Percentiles rank a stretch among this genome's conserved stretches.
phyloP scores from a whole-genome alignment of 2,113 vertebrate genomes.

The Patagioenas fasciata region DNA sequence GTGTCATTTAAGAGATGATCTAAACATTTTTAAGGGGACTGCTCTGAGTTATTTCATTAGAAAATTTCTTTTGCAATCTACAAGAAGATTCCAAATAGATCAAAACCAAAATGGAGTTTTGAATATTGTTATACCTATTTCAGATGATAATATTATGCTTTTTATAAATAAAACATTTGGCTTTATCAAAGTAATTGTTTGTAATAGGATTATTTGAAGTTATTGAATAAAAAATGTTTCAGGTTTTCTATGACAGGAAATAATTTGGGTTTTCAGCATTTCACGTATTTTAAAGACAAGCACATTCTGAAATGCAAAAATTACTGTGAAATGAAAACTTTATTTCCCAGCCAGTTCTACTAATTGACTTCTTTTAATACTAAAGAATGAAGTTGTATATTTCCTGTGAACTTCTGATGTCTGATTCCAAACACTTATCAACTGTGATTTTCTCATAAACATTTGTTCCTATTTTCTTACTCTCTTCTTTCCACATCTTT shows the following conservation, averaged over 20 bases:
- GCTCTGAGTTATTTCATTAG: background rate
- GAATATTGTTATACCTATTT: background rate
- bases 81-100: background rate
- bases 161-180: conserved; percentile 53
- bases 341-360: background rate
- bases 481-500: background rate
- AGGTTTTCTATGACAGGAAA: background rate
- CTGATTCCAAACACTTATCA: background rate
- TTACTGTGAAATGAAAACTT: background rate
- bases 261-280: conserved; percentile 7
- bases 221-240: background rate
- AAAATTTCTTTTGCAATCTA: background rate
- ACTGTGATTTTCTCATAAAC: background rate
- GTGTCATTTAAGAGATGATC: background rate
- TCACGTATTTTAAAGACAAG: background rate
- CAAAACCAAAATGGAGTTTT: conserved; percentile 18
- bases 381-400: background rate
- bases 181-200: conserved; percentile 58
- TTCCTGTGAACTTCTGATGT: background rate
- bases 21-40: background rate
- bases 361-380: background rate
- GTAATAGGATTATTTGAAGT: conserved; percentile 37
- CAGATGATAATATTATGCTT: conserved; percentile 23
- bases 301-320: background rate
- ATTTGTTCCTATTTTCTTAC: background rate